Evolutionary conservation across 2,113 vertebrate genomes (phyloP).

Genomic region (Myiagra hebetior): DNA sequence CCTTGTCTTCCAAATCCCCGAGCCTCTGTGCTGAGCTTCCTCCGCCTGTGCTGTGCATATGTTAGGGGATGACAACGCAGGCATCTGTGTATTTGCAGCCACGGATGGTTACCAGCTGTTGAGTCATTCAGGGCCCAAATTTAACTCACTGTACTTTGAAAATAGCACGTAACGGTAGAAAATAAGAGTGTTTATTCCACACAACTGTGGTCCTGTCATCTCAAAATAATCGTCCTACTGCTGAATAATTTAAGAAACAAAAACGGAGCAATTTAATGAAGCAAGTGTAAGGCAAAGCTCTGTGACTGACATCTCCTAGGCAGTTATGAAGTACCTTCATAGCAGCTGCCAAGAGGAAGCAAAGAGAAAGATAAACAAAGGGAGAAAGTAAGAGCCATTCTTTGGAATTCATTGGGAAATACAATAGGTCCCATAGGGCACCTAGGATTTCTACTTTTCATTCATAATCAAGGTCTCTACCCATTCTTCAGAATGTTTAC

Average conservation of each 20-base stretch:
- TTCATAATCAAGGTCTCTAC: not conserved
- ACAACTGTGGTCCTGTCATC: not conserved
- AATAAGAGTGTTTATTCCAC: slow-evolving; percentile 37
- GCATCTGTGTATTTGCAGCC: slow-evolving; percentile 24
- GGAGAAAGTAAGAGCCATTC: not conserved
- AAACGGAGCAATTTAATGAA: slow-evolving; percentile 25
- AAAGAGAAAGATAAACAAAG: not conserved
- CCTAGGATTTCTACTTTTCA: not conserved
- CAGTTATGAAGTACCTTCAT: not conserved
- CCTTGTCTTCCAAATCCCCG: not conserved
- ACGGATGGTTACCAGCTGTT: slow-evolving; percentile 39
- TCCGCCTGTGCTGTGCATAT: not conserved
- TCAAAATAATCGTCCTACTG: slow-evolving; percentile 11
- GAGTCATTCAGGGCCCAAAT: slow-evolving; percentile 49
- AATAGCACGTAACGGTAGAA: not conserved
- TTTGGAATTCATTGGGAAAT: not conserved
- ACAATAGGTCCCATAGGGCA: not conserved
- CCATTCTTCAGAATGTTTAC: not conserved
- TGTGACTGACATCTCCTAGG: not conserved
- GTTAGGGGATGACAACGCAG: slow-evolving; percentile 13
- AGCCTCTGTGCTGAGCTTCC: not conserved
- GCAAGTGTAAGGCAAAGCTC: slow-evolving; percentile 8
- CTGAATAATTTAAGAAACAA: slow-evolving; percentile 54
- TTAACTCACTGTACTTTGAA: slow-evolving; percentile 51
- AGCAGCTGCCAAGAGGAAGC: not conserved